These are phyloP conservation scores for Taphrorychus bicolor DNA, from an alignment of 2,888 invertebrate species.

Conservation along the genomic window DNA sequence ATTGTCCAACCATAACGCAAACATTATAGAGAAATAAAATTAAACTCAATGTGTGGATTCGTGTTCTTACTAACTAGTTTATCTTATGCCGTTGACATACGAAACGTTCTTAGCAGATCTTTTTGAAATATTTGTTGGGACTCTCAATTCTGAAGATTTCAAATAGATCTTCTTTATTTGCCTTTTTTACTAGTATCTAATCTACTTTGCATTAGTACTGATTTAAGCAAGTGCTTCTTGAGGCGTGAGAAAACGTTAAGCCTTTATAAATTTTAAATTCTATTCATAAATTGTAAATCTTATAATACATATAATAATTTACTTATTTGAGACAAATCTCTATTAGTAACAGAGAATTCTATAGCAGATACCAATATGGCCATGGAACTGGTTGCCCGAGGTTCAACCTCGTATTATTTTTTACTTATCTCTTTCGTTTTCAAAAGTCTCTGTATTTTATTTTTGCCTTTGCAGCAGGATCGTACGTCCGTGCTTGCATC, in stretches of 20 bases:
- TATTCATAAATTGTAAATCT: background rate
- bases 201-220: background rate
- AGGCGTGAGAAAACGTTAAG: background rate
- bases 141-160: no score
- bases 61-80: constrained; percentile 49
- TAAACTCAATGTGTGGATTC: constrained; percentile 59
- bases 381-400: no score
- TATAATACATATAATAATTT: background rate
- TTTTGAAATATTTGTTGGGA: background rate
- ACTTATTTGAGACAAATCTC: no score
- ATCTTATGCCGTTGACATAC: constrained; percentile 38
- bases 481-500: no score
- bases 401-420: no score
- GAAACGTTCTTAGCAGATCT: constrained; percentile 37
- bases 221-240: background rate
- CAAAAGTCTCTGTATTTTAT: no score
- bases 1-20: constrained; percentile 59
- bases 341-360: no score
- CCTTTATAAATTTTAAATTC: background rate
- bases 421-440: no score
- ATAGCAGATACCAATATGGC: no score
- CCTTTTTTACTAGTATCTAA: no score
- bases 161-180: no score
- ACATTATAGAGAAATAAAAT: constrained; percentile 59
- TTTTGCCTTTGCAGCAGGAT: no score